Evolutionary conservation across 2,888 invertebrate species (phyloP).

Genomic region (Monoplex corrugatus): DNA sequence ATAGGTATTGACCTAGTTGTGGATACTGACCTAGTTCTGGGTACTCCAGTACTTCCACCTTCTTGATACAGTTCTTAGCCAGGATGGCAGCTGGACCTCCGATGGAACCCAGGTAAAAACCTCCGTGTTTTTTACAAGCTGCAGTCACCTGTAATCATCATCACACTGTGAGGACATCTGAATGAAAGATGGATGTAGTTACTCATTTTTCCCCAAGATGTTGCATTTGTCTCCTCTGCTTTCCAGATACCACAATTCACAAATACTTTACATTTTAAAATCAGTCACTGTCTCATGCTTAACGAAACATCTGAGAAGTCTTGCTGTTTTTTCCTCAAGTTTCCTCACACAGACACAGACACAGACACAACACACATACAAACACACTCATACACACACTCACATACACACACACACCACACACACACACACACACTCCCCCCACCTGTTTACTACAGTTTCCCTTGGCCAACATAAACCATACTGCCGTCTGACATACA

Average conservation of each 20-base stretch:
- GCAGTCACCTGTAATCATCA: conserved; percentile 77
- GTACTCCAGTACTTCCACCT: conserved; percentile 81
- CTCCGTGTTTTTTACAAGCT: conserved; percentile 81
- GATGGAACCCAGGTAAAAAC: conserved; percentile 82
- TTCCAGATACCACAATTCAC: too few relatives aligned
- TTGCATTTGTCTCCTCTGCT: too few relatives aligned
- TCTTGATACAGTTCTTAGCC: conserved; percentile 81
- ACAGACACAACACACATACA: too few relatives aligned
- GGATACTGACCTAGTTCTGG: conserved; percentile 81
- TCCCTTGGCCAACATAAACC: neutral
- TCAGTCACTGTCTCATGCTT: too few relatives aligned
- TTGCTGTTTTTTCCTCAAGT: too few relatives aligned
- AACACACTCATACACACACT: neutral
- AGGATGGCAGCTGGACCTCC: conserved; percentile 82
- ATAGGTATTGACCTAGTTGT: too few relatives aligned
- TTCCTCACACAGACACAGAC: neutral
- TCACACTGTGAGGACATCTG: too few relatives aligned
- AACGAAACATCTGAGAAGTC: too few relatives aligned
- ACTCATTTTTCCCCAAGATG: too few relatives aligned
- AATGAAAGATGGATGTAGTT: too few relatives aligned
- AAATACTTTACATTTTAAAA: too few relatives aligned
- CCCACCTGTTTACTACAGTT: too few relatives aligned
- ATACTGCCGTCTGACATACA: neutral
- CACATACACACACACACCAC: conserved; percentile 8
- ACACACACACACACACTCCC: neutral